phyloP scores from a whole-genome alignment of 2,113 vertebrate species.

The Ardeotis arabs region DNA sequence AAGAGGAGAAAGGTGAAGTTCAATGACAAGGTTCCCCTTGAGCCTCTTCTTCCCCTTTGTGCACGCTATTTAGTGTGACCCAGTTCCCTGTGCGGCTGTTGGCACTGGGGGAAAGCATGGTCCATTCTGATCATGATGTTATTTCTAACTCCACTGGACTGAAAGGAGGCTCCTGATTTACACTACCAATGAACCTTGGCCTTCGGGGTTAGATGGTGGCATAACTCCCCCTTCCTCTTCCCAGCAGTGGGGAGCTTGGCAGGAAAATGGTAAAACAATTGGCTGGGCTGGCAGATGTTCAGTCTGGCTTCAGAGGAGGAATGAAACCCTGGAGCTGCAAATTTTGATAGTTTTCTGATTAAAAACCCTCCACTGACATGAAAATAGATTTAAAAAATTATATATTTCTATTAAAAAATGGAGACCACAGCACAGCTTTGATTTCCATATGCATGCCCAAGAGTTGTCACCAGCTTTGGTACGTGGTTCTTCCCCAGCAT shows the following conservation, averaged over 20 bases:
- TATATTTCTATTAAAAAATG: neutral
- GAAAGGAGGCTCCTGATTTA: neutral
- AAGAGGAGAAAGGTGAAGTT: constrained; percentile 23
- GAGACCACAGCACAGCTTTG: neutral
- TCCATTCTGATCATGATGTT: neutral
- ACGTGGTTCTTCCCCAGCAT: neutral
- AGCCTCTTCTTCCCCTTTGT: neutral
- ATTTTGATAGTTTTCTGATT: neutral
- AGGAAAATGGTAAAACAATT: neutral
- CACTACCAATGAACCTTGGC: neutral
- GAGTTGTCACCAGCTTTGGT: neutral
- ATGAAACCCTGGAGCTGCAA: neutral
- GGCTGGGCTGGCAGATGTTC: neutral
- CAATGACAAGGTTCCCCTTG: neutral
- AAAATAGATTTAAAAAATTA: neutral
- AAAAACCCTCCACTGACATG: neutral
- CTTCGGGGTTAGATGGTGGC: neutral
- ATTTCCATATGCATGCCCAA: neutral
- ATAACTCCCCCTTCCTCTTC: neutral
- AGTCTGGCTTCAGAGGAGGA: neutral
- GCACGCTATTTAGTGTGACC: neutral
- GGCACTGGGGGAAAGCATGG: neutral
- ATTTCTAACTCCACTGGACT: neutral
- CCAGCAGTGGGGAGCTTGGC: neutral
- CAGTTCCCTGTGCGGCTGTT: neutral